These are phyloP conservation scores for Brachyptera putata DNA, from an alignment of 2,888 invertebrate species.

Conservation along the genomic window DNA sequence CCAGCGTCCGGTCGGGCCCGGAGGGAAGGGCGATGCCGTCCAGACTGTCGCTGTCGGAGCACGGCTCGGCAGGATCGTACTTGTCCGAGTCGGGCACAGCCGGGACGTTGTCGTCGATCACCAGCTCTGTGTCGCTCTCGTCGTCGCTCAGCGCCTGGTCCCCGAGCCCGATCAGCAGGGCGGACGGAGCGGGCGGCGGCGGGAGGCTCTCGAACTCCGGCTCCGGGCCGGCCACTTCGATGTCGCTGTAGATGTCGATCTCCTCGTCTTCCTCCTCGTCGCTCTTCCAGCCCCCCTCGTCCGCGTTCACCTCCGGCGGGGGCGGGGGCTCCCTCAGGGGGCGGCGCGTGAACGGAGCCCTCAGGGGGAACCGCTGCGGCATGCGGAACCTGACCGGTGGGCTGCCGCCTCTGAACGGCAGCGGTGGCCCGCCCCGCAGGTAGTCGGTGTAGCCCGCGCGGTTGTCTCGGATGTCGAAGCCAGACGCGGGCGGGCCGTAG, in stretches of 20 bases:
- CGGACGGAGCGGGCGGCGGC: conserved; percentile 36
- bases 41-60: conserved; percentile 41
- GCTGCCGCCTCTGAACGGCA: conserved; percentile 30
- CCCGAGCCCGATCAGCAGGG: conserved; percentile 41
- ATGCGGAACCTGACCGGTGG: conserved; percentile 36
- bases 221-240: conserved; percentile 28
- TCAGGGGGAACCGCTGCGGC: conserved; percentile 15
- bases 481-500: neutral
- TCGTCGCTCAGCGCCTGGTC: conserved; percentile 47
- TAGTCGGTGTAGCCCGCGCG: conserved; percentile 32
- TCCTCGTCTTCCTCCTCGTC: conserved; percentile 32
- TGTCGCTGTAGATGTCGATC: conserved; percentile 60
- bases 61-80: conserved; percentile 55
- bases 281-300: conserved; percentile 18
- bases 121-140: conserved; percentile 55
- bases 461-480: conserved; percentile 5
- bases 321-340: conserved; percentile 25
- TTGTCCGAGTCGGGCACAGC: conserved; percentile 44
- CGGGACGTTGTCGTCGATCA: conserved; percentile 47
- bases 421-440: conserved; percentile 28
- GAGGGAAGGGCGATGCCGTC: conserved; percentile 26
- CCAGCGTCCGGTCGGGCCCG: neutral
- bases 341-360: conserved; percentile 14
- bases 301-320: conserved; percentile 27
- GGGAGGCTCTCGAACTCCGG: conserved; percentile 32